Base-by-base conservation (phyloP, 2,113 vertebrate species). In the Labeo rohita region DNA sequence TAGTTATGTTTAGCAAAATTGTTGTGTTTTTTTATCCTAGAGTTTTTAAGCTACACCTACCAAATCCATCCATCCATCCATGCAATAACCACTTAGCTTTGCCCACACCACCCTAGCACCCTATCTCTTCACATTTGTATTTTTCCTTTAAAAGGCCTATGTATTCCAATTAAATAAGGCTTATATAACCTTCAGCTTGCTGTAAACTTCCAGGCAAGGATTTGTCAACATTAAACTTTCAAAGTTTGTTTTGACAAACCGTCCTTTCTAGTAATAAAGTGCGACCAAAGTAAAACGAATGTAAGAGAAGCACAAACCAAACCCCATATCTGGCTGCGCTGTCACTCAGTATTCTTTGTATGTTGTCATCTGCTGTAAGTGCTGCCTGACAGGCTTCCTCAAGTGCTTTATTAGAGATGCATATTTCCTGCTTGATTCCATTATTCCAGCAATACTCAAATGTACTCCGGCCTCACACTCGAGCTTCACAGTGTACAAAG, bases 381-480 rank as follows among this genome's bases (percentile, higher is more conserved):
- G 23, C 63, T 68, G 23, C 10, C 61, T 68, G 63, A 82, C 63
- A 68, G 23, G 23, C 61, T 80, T 65, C 28, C 36, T 63, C 43
- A 47, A 68, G 15, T 66, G 63, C 80, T 80, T 80, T 63, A 65
- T 80, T 47, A 80, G 18, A 47, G 56, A 80, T 63, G 15, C 80
- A 82, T 52, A 49, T 82, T 68, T 82, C 43, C 80, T 65, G 12
- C 43, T 66, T 82, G 39, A 82, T 68, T 82, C 59, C 80, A 82
- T 82, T 82, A 82, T 82, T 50, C 15, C 23, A 23, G 21, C 56
- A 28, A 47, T 23, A 47, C 21, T 63, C 56, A 49, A 45, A 23
- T 63, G 4, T 43, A 23, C 23, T 8, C 50, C 4, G 74, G 15
- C 13, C n/a, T 54, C 15, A 6, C n/a, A 54, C 28, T 54, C 75